Conservation (phyloP, 2,888 invertebrate species). For the Hypomecis atomaria region DNA sequence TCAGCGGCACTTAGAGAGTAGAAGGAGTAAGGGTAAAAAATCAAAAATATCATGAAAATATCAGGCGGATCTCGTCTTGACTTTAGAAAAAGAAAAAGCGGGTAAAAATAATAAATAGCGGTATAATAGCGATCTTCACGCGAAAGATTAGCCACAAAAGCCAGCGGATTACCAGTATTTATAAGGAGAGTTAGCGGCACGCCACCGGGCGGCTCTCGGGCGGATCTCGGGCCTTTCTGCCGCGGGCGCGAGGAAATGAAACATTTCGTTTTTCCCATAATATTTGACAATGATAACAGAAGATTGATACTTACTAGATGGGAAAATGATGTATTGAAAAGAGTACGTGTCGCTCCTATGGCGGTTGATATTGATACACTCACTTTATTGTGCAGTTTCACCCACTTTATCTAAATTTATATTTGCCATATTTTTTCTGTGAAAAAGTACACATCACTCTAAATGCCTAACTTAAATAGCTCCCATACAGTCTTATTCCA, state of each 20-base stretch:
- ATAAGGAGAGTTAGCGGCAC: conserved; percentile 79
- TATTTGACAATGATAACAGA: conserved; percentile 42
- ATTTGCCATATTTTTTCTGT: neutral
- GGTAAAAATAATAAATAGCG: conserved; percentile 80
- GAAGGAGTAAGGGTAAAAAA: conserved; percentile 60
- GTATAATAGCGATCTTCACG: conserved; percentile 82
- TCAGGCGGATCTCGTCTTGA: conserved; percentile 72
- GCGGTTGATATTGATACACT: conserved; percentile 5
- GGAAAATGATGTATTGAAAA: conserved; percentile 26
- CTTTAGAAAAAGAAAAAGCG: conserved; percentile 75
- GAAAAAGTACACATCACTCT: too few relatives aligned
- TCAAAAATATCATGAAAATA: conserved; percentile 54
- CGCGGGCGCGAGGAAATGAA: conserved; percentile 49
- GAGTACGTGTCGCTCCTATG: conserved; percentile 9
- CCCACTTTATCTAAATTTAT: conserved; percentile 11
- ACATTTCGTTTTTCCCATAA: conserved; percentile 45
- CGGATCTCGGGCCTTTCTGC: conserved; percentile 56
- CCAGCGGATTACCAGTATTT: conserved; percentile 82
- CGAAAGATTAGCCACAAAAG: conserved; percentile 83
- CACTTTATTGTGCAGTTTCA: conserved; percentile 1
- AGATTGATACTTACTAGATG: conserved; percentile 34
- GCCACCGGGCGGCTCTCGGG: conserved; percentile 64
- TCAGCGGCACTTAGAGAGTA: conserved; percentile 57
- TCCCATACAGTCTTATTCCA: too few relatives aligned
- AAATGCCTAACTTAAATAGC: too few relatives aligned